Base-by-base conservation (phyloP, 2,888 invertebrate genomes). In the Oscheius sp. region DNA sequence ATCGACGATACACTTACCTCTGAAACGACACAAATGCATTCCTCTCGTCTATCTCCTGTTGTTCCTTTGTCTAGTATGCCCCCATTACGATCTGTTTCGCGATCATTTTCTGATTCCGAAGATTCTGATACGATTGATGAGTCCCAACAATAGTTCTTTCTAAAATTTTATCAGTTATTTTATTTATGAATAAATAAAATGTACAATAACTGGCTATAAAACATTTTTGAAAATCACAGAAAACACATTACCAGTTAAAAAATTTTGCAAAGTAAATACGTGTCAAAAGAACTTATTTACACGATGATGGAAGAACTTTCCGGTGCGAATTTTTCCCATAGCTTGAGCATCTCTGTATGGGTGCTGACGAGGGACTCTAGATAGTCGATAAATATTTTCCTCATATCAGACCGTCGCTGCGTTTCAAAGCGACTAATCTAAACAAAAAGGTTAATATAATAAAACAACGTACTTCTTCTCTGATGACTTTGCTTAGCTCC, bases 341-440 rank as follows among this genome's bases (percentile, higher is more conserved):
- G 42, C 34, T 71, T 73, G 37, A 73, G 61, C 53, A 73, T 64
- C 61, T 94, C 93, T 77, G 95, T 93, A 89, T 98, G 96, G 87
- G 94, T 94, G 78, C 93, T 92, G 90, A 96, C 91, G 88, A 97
- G 92, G 69, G 93, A 92, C 88, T 97, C 95, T 80, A 98, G 90
- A 88, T 97, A 96, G 83, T 92, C 92, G 58, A 96, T 91, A 79
- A 98, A 91, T 79, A 93, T 93, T 69, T 91, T 90, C 84, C 95
- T 94, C 87, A 98, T 93, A 87, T 98, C 97, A 93, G 93, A 80
- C 92, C 91, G 1, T 94, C 96, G 86, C 96, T 96, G 80, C 85
- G 92, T 92, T 87, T 96, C 94, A 88, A 97, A 97, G 87, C 95
- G 96, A 82, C 94, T 93, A 87, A 76, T 73, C 70, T 70, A 50